Base-by-base conservation (phyloP, 2,888 invertebrate genomes). In the Cordilura impudica region DNA sequence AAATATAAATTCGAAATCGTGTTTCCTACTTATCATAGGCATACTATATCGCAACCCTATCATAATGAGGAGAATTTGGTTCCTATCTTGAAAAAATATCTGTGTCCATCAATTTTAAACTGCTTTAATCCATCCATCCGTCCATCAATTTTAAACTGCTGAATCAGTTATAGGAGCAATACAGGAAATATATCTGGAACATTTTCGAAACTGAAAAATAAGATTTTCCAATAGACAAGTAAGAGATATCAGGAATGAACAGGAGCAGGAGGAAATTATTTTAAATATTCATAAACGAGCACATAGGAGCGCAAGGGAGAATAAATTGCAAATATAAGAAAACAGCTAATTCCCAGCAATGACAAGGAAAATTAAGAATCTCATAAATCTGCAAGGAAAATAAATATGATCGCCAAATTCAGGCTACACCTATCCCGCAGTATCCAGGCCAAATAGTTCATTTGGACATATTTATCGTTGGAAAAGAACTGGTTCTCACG, bases 341-440 rank as follows among this genome's bases (percentile, higher is more conserved):
- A 14, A 16, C n/a, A 21, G 4, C 10, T 19, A 53, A 29, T 12
- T n/a, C 14, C 7, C 14, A 12, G 14, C 16, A 2, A 61, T 61
- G 45, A 26, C 21, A 14, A 47, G 31, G 1, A 63, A 63, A 49
- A 18, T 63, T 18, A 19, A 10, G 10, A 47, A 8, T 10, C 2
- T 45, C 14, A 26, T 45, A 16, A 63, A 31, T 49, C 4, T 49
- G 49, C 35, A 21, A 51, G n/a, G 29, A 26, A 8, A 23, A 49
- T 18, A 47, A 47, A 31, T 49, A 63, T n/a, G 49, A 63, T 19
- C 61, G 47, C 5, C 47, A 47, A 29, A 61, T 61, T 26, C 45
- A 47, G 26, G 2, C 43, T 12, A 60, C 43, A n/a, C 43, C 60
- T 2, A 43, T 60, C n/a, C 47, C 61, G 10, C 12, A 60, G 8